These are phyloP conservation scores for Vidua chalybeata DNA, from an alignment of 2,113 vertebrate genomes.

Conservation along the genomic window DNA sequence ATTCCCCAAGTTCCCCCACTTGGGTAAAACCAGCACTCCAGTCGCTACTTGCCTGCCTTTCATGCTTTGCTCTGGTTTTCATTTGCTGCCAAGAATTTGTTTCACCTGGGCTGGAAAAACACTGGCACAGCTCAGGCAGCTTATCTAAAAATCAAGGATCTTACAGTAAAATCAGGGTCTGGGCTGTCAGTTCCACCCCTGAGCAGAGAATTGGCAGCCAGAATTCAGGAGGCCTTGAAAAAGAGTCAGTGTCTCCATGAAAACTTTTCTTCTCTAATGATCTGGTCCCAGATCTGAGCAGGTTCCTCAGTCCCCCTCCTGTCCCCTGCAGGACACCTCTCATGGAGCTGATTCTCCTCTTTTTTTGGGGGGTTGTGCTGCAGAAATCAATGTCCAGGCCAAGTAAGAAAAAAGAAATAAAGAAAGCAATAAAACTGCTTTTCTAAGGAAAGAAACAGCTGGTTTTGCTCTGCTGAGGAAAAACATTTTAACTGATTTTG, in stretches of 20 bases:
- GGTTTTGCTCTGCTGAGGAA: background rate
- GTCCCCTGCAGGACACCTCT: background rate
- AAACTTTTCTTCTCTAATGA: background rate
- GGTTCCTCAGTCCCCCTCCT: background rate
- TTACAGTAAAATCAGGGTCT: background rate
- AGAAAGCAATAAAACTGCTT: background rate
- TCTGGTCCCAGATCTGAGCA: background rate
- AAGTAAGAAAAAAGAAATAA: background rate
- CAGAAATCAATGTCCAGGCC: background rate
- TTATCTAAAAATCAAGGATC: background rate
- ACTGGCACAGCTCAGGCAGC: background rate
- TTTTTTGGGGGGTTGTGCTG: background rate
- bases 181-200: background rate
- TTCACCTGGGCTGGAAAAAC: background rate
- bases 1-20: background rate
- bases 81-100: conserved; percentile 42
- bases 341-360: background rate
- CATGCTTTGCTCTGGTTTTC: conserved; percentile 4
- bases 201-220: background rate
- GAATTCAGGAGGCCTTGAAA: background rate
- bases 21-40: background rate
- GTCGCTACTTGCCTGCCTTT: conserved; percentile 33
- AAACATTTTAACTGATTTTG: background rate
- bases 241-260: background rate
- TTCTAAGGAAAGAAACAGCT: background rate